Conservation (phyloP, 2,797 vertebrate genomes). For the Microchirus variegatus region DNA sequence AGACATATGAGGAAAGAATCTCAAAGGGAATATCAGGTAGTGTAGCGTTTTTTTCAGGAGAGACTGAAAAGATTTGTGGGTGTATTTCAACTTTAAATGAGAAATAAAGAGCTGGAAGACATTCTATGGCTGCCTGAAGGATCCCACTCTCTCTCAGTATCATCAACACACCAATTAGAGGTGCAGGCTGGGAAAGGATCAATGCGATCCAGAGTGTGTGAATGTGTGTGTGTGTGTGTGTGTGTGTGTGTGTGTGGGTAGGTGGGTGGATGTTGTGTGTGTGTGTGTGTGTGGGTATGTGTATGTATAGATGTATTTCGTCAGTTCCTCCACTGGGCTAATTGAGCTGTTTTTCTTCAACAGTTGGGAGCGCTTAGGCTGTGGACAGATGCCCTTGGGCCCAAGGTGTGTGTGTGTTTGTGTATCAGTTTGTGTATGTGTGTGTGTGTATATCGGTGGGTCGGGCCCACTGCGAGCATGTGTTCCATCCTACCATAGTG, state of each 20-base stretch:
- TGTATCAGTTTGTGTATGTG: conserved; percentile 58
- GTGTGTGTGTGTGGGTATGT: conserved; percentile 46
- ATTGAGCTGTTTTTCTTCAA: conserved; percentile 87
- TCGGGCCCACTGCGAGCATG: conserved; percentile 59
- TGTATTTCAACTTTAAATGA: conserved; percentile 78
- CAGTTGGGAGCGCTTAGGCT: conserved; percentile 89
- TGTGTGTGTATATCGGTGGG: conserved; percentile 60
- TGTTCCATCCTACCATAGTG: conserved; percentile 56
- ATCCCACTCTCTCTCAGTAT: conserved; percentile 74
- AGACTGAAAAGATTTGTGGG: conserved; percentile 62
- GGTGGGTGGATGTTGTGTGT: conserved; percentile 31
- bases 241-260: conserved; percentile 44
- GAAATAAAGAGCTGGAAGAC: conserved; percentile 78
- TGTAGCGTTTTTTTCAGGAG: conserved; percentile 46
- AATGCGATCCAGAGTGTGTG: conserved; percentile 64
- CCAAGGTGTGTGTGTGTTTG: conserved; percentile 67
- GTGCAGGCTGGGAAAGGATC: conserved; percentile 74
- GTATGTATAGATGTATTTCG: conserved; percentile 70
- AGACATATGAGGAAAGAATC: conserved; percentile 40
- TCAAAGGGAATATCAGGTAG: conserved; percentile 58
- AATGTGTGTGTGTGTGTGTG: conserved; percentile 20
- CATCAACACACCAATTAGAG: conserved; percentile 82
- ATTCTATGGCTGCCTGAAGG: conserved; percentile 74
- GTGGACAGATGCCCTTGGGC: conserved; percentile 87
- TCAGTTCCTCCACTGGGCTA: conserved; percentile 79